phyloP scores from a whole-genome alignment of 2,113 vertebrate genomes.

The Thomomys bottae region DNA sequence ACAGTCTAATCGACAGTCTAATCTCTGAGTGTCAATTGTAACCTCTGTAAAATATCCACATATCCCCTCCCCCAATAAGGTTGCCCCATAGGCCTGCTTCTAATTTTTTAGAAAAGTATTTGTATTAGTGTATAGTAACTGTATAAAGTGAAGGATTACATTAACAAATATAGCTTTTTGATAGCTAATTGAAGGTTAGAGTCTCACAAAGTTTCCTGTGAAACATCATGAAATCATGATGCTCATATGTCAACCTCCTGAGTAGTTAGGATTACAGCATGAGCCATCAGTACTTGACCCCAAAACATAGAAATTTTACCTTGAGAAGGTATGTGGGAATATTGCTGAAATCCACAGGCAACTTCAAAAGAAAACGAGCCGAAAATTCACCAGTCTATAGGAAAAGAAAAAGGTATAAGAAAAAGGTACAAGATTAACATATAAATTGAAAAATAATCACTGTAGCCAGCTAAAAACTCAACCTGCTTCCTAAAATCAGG shows the following conservation, averaged over 20 bases:
- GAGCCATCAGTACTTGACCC: no score
- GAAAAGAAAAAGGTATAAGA: constrained; percentile 66
- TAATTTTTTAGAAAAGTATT: neutral
- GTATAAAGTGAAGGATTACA: no score
- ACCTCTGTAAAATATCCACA: neutral
- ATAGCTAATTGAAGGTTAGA: no score
- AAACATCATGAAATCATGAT: no score
- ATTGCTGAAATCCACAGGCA: constrained; percentile 98
- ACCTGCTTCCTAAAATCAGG: constrained; percentile 50
- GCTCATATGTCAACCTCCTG: no score
- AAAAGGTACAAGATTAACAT: constrained; percentile 64
- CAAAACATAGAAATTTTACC: constrained; percentile 85
- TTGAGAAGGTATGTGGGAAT: constrained; percentile 99
- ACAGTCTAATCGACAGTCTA: neutral
- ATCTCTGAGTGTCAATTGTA: neutral
- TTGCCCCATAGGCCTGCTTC: neutral
- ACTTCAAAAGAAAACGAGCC: constrained; percentile 96
- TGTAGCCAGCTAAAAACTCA: constrained; percentile 56
- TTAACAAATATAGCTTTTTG: no score
- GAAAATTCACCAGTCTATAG: constrained; percentile 97
- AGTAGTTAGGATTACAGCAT: no score
- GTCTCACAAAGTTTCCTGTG: no score
- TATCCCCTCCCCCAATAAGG: neutral
- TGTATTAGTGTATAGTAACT: no score
- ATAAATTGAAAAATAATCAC: constrained; percentile 45